Base-by-base conservation (phyloP, 1,140 invertebrate genomes). In the Carposina sasakii region DNA sequence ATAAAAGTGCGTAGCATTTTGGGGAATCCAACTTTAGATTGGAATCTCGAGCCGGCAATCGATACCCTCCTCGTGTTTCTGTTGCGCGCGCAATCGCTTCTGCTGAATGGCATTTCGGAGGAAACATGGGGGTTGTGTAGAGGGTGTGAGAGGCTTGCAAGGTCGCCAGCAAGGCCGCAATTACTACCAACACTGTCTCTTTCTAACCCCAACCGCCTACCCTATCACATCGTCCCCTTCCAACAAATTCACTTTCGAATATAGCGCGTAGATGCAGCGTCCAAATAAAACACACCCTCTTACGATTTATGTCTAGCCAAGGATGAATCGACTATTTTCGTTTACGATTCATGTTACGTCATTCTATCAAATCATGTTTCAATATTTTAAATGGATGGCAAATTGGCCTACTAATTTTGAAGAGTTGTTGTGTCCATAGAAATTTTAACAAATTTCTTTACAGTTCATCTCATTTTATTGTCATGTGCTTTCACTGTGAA, bases 91-190 rank as follows among this genome's bases (percentile, higher is more conserved):
- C 76, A 77, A 5, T 31, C 22, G 52, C 66, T 70, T 54, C 59
- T 76, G 39, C 73, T 83, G 75, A 81, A 83, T 81, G 79, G 72
- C 66, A 63, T 52, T 24, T 49, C 52, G 56, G 55, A 60, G 67
- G 70, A 70, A 63, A 67, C 59, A 62, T 59, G 61, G 69, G 42
- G 24, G 30, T 28, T 56, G 52, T n/a, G 43, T 47, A 17, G 41
- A 48, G 67, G 67, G 71, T 69, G 57, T 67, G 67, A 66, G 63
- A n/a, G 39, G 39, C 10, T 33, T 50, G 52, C 65, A 75, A 78
- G 75, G 75, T 78, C 71, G 67, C 63, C 55, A 53, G 41, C 71
- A 72, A 78, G 73, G 71, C 71, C 68, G 69, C 41, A 55, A 54
- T 68, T 75, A 75, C 77, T 69, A 72, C 57, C 53, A 60, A 63